Conservation (phyloP, 1,140 invertebrate species). For the Tyrophagus putrescentiae region DNA sequence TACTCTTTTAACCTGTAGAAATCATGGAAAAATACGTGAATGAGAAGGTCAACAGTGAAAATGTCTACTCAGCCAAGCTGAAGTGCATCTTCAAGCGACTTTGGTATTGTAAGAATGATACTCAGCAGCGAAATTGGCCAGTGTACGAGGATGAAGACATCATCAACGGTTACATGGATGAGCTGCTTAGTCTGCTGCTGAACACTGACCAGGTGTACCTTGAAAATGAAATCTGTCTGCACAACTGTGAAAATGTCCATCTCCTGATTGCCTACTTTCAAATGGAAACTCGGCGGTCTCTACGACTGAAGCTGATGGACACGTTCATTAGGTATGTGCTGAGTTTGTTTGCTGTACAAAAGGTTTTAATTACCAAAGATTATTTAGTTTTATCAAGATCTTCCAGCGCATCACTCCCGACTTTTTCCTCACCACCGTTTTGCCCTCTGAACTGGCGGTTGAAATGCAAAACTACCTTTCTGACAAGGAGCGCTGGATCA, state of each 20-base stretch:
- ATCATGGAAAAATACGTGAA: slow-evolving; percentile 25
- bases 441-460: slow-evolving; percentile 70
- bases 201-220: slow-evolving; percentile 35
- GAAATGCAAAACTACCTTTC: slow-evolving; percentile 45
- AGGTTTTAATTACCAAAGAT: slow-evolving; percentile 1
- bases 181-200: slow-evolving; percentile 71
- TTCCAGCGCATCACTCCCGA: slow-evolving; percentile 40
- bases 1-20: slow-evolving; percentile 1
- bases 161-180: slow-evolving; percentile 63
- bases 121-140: slow-evolving; percentile 82
- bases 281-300: slow-evolving; percentile 24
- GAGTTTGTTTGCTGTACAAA: not conserved
- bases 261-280: slow-evolving; percentile 29
- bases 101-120: slow-evolving; percentile 73
- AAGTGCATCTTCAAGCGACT: slow-evolving; percentile 62
- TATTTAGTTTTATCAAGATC: slow-evolving; percentile 18
- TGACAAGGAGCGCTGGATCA: slow-evolving; percentile 50
- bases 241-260: slow-evolving; percentile 33
- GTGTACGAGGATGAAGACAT: slow-evolving; percentile 75
- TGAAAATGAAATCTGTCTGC: slow-evolving; percentile 30
- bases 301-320: slow-evolving; percentile 21
- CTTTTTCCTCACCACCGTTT: slow-evolving; percentile 63
- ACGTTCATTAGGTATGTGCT: not conserved
- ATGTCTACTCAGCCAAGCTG: slow-evolving; percentile 55
- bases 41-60: slow-evolving; percentile 35